phyloP scores from a whole-genome alignment of 2,113 vertebrate species.

The Passer domesticus region DNA sequence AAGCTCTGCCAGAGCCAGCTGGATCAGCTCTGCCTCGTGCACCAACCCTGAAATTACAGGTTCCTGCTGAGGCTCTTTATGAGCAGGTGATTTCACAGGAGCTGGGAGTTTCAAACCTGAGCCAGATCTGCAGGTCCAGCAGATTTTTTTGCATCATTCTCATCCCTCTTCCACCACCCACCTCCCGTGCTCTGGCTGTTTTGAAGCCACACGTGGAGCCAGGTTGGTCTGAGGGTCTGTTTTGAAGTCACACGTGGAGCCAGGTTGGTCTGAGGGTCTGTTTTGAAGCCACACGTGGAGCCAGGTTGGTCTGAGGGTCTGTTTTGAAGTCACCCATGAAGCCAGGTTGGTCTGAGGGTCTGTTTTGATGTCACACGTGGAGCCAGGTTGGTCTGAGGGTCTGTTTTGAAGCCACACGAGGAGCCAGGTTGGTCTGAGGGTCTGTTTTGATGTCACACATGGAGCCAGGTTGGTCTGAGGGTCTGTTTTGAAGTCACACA shows the following conservation, averaged over 20 bases:
- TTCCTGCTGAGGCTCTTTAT: background rate
- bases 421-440: no score
- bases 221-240: background rate
- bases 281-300: background rate
- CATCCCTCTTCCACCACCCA: background rate
- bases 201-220: background rate
- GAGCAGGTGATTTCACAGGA: background rate
- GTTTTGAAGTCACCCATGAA: background rate
- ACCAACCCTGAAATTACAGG: background rate
- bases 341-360: no score
- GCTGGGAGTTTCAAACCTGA: background rate
- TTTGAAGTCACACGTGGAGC: no score
- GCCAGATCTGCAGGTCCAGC: constrained; percentile 15
- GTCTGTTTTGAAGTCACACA: background rate
- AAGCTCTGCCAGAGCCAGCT: background rate
- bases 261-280: background rate
- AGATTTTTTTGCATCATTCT: background rate
- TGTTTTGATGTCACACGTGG: background rate
- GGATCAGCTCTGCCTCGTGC: background rate
- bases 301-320: background rate
- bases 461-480: background rate
- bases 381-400: background rate
- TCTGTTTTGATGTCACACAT: background rate
- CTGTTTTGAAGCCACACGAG: background rate
- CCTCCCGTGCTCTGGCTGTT: background rate